Conservation (phyloP, 2,113 vertebrate genomes). For the Antigone vipio region DNA sequence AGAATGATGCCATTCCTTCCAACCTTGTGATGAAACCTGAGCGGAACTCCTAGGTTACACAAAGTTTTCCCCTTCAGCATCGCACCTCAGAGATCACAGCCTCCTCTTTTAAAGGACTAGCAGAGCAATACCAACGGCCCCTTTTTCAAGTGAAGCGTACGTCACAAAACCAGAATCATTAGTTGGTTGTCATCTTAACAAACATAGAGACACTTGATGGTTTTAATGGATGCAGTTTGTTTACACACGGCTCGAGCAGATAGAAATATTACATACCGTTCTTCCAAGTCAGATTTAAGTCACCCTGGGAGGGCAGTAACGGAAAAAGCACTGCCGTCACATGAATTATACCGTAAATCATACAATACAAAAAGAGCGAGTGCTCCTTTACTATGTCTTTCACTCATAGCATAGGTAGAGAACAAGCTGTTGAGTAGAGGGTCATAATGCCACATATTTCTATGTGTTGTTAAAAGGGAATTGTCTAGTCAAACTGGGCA, state of each 20-base stretch:
- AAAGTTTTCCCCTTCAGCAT: background rate
- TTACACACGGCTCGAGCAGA: background rate
- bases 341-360: background rate
- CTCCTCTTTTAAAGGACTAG: background rate
- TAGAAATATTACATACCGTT: background rate
- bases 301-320: background rate
- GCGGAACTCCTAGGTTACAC: background rate
- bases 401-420: background rate
- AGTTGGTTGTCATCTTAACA: background rate
- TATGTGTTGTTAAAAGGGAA: background rate
- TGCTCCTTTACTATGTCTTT: background rate
- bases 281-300: background rate
- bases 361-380: background rate
- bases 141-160: background rate
- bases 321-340: background rate
- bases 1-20: background rate
- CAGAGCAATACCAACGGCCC: background rate
- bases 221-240: background rate
- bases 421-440: background rate
- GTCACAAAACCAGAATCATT: background rate
- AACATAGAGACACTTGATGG: background rate
- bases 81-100: background rate
- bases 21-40: background rate
- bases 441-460: background rate
- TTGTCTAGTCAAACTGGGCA: constrained; percentile 9